Evolutionary conservation across 2,797 vertebrate genomes (phyloP).

Genomic region (Sebastes goodei): DNA sequence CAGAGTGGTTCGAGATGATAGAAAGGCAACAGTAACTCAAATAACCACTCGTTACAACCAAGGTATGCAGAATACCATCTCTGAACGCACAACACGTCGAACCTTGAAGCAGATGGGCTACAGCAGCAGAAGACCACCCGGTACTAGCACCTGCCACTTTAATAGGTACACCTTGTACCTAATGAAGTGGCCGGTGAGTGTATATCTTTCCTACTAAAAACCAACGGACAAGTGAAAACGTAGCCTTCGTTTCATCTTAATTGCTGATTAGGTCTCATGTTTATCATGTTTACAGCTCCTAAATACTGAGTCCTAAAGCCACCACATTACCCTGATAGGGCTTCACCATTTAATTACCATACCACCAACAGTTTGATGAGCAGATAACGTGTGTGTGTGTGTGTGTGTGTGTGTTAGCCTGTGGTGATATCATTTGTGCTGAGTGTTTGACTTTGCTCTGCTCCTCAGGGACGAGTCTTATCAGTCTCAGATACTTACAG

Average conservation of each 20-base stretch:
- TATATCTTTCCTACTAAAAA: background rate
- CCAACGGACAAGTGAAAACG: background rate
- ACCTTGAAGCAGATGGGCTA: too few species aligned
- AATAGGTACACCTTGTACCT: too few species aligned
- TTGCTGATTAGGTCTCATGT: background rate
- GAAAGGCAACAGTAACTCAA: too few species aligned
- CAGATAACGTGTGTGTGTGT: background rate
- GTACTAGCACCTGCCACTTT: too few species aligned
- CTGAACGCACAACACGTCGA: too few species aligned
- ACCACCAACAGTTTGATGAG: conserved; percentile 4
- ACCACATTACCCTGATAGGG: background rate
- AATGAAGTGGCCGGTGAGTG: too few species aligned
- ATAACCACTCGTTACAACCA: too few species aligned
- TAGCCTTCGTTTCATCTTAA: background rate
- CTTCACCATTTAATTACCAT: conserved; percentile 17
- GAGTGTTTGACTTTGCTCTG: conserved; percentile 37
- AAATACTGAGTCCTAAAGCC: conserved; percentile 19
- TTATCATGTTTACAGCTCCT: conserved; percentile 14
- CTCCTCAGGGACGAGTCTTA: conserved; percentile 61
- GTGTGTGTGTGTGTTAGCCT: background rate
- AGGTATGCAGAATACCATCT: too few species aligned
- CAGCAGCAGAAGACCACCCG: too few species aligned
- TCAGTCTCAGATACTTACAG: conserved; percentile 47
- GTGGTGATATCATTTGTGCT: conserved; percentile 1
- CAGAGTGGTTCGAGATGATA: too few species aligned